Base-by-base conservation (phyloP, 1,140 invertebrate genomes). In the Panulirus ornatus region DNA sequence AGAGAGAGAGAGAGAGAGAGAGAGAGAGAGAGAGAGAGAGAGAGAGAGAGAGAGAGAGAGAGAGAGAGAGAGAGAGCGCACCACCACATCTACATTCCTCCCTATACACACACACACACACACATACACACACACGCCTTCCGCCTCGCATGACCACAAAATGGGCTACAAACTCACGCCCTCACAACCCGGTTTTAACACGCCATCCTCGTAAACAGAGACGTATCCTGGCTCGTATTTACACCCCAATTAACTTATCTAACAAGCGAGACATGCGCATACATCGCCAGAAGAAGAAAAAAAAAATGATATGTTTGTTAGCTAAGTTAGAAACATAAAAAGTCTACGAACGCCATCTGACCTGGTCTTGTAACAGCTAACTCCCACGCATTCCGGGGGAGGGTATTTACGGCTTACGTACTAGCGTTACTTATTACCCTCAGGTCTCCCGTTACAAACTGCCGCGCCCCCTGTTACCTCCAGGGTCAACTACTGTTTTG, bases 161-260 rank as follows among this genome's bases (percentile, higher is more conserved):
- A n/a, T n/a, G n/a, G n/a, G n/a, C n/a, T n/a, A n/a, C n/a, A n/a
- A n/a, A 54, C 5, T 54, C 22, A 54, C 51, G 19, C 22, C 22
- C n/a, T 9, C n/a, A 22, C n/a, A 27, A 66, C n/a, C 22, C 58
- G 1, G 2, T 66, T 11, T 27, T 66, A 66, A 66, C n/a, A 22
- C 19, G 22, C 3, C 58, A 2, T 27, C 0, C 58, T 66, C 30
- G n/a, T 30, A 66, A 30, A 66, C n/a, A 66, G n/a, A 66, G 22
- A 66, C 1, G 6, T 66, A n/a, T 19, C 58, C 0, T 11, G n/a
- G 58, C 58, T 66, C 58, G 1, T 19, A 66, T 66, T 66, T 66
- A 66, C 58, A 66, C 30, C 58, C 58, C 30, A 66, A 66, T 66
- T 66, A 66, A 66, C 58, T 3, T 27, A 66, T 66, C 30, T 66